These are phyloP conservation scores for Leptobrachium ailaonicum DNA, from an alignment of 2,113 vertebrate species.

Conservation along the genomic window DNA sequence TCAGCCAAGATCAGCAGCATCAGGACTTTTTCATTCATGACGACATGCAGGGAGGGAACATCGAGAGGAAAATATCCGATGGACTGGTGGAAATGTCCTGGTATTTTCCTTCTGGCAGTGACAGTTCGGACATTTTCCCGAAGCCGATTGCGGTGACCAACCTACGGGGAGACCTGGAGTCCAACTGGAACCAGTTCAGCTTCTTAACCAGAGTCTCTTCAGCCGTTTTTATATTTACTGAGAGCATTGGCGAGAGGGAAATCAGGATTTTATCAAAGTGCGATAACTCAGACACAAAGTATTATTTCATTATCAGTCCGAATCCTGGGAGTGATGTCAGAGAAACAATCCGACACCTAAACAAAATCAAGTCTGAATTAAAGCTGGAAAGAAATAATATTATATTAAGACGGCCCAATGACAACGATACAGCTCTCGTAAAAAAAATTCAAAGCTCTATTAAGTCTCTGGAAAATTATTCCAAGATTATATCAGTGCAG, in stretches of 20 bases:
- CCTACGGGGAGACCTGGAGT: constrained; percentile 57
- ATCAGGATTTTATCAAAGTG: constrained; percentile 50
- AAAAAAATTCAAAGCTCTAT: constrained; percentile 46
- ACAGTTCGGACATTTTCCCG: constrained; percentile 55
- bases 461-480: constrained; percentile 23
- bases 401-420: too few relatives aligned
- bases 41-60: constrained; percentile 56
- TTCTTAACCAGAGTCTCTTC: constrained; percentile 57
- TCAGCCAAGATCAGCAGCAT: constrained; percentile 64
- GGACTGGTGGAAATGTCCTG: constrained; percentile 76
- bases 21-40: constrained; percentile 67
- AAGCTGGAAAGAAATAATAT: constrained; percentile 48
- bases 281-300: constrained; percentile 31
- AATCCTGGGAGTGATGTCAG: constrained; percentile 51
- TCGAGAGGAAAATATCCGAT: constrained; percentile 66
- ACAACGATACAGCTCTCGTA: constrained; percentile 29
- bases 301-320: constrained; percentile 58
- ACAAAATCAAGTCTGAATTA: constrained; percentile 50
- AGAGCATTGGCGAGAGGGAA: constrained; percentile 60
- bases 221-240: constrained; percentile 58
- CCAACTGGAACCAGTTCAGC: constrained; percentile 60
- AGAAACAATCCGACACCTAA: constrained; percentile 52
- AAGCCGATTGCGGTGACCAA: constrained; percentile 61
- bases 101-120: constrained; percentile 62
- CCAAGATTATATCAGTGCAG: constrained; percentile 42